Base-by-base conservation (phyloP, 2,797 vertebrate genomes). In the Catostomus latipinnis region DNA sequence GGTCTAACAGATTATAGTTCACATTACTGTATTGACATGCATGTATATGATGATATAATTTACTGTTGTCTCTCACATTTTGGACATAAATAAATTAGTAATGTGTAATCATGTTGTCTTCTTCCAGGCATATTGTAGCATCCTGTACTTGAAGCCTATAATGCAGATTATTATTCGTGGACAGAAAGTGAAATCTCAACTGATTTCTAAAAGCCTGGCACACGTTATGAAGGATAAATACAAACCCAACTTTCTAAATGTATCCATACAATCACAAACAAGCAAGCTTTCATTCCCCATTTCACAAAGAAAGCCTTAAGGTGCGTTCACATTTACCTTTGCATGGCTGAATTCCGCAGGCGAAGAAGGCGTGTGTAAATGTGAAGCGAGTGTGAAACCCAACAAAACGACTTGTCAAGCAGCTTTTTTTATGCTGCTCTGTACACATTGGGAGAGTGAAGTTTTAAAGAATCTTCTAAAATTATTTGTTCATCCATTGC, bases 131-230 rank as follows among this genome's bases (percentile, higher is more conserved):
- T 99, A 98, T 49, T 97, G 96, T 91, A 96, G 96, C 70, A 96
- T 99, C 88, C 91, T 99, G 13, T 99, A 99, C 86, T 89, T 98
- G 88, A 99, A 98, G 83, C 97, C 98, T 86, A 94, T 93, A 81
- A 98, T 98, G 97, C 97, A 98, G 88, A 94, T 99, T 74, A 92
- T 96, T 85, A 87, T 99, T n/a, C 92, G 95, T 62, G 95, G 97
- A 78, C 92, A 95, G 81, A 98, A 96, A 77, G 97, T 99, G 76
- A 96, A 95, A 91, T 94, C 96, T 12, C 93, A 97, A 82, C 93
- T 99, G 11, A 94, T 99, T 58, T 94, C 95, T 1, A 99, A 98
- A 91, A 98, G 94, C 80, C 93, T 99, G 71, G 97, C 97, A 14
- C 86, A 75, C 69, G 91, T 94, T 5, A 88, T 85, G 72, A 94